Conservation (phyloP, 2,888 invertebrate genomes). For the Sarcophaga variegata region DNA sequence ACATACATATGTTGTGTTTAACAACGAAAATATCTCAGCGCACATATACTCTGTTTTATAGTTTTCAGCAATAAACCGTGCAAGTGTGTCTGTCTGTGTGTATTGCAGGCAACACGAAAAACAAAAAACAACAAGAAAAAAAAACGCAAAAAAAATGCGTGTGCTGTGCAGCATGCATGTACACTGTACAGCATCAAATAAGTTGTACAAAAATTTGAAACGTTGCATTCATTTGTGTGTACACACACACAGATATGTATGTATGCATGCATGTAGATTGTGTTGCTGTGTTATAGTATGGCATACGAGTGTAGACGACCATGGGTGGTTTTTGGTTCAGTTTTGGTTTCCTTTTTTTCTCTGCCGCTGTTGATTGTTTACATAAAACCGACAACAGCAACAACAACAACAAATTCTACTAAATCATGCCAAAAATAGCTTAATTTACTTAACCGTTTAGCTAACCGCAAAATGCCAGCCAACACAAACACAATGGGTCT, state of each 20-base stretch:
- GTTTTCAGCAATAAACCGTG: neutral
- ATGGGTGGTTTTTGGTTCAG: conserved; percentile 63
- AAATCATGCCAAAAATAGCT: conserved; percentile 60
- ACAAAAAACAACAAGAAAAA: neutral
- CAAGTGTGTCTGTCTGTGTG: conserved; percentile 9
- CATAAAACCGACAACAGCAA: conserved; percentile 9
- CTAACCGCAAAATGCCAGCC: conserved; percentile 29
- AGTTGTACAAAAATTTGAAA: conserved; percentile 47
- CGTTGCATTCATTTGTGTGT: neutral
- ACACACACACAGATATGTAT: neutral
- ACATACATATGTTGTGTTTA: neutral
- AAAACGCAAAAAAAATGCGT: conserved; percentile 12
- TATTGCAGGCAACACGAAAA: neutral
- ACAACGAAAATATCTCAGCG: conserved; percentile 15
- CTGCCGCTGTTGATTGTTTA: neutral
- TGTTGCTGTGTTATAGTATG: conserved; percentile 10
- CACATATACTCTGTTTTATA: neutral
- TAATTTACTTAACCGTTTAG: conserved; percentile 41
- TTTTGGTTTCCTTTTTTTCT: neutral
- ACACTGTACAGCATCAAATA: conserved; percentile 45
- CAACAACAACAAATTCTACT: conserved; percentile 11
- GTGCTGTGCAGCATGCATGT: neutral
- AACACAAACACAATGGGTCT: conserved; percentile 1
- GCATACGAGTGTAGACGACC: conserved; percentile 26
- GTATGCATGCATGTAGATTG: neutral